Evolutionary conservation across 2,113 vertebrate genomes (phyloP).

Genomic region (Neogale vison): DNA sequence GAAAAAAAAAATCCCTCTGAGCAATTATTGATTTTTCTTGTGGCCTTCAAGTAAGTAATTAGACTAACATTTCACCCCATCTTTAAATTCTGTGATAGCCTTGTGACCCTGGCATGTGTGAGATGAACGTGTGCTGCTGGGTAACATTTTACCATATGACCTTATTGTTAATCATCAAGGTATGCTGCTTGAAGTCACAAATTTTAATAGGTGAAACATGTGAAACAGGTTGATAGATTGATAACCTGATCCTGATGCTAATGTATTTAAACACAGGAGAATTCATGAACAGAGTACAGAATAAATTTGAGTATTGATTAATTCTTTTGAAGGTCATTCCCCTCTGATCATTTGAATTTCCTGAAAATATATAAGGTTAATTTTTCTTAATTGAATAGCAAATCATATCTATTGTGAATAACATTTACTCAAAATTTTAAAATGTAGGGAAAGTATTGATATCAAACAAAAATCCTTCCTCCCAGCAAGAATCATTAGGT

Average conservation of each 20-base stretch:
- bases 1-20: background rate
- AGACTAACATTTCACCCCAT: background rate
- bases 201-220: background rate
- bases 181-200: background rate
- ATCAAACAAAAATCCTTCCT: background rate
- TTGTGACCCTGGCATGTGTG: background rate
- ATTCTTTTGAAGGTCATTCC: slow-evolving; percentile 54
- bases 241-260: slow-evolving; percentile 33
- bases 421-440: background rate
- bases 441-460: background rate
- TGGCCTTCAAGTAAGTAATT: background rate
- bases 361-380: slow-evolving; percentile 44
- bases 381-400: background rate
- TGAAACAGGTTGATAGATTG: slow-evolving; percentile 34
- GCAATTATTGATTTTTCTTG: background rate
- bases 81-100: slow-evolving; percentile 30
- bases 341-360: slow-evolving; percentile 36
- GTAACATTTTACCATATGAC: background rate
- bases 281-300: background rate
- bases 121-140: background rate
- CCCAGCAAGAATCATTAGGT: background rate
- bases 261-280: slow-evolving; percentile 44
- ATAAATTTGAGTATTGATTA: slow-evolving; percentile 67
- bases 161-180: background rate
- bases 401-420: background rate